Base-by-base conservation (phyloP, 2,888 invertebrate genomes). In the Zeuzera pyrina region DNA sequence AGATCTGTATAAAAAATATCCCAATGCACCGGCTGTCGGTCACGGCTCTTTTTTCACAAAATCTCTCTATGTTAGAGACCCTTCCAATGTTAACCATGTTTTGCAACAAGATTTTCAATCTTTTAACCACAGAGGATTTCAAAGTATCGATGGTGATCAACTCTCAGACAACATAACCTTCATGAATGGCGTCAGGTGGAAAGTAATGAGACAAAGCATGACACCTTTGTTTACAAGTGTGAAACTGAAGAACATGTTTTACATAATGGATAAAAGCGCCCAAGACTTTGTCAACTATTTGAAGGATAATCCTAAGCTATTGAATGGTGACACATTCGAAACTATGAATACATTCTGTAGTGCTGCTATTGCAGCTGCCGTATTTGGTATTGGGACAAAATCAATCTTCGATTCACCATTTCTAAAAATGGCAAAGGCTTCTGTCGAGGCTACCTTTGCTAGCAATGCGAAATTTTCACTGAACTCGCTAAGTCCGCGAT, bases 171-270 rank as follows among this genome's bases (percentile, higher is more conserved):
- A 63, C 29, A 36, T 70, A 2, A 40, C 69, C 2, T 44, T 69
- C 15, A 43, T 59, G 33, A 36, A 59, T 11, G 56, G 72, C 2
- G 56, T 55, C 7, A 52, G 58, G 36, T 79, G 77, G 81, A 67
- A 69, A 34, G 42, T 63, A 6, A 48, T 73, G 7, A 49, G 76
- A 8, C 69, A 72, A 21, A 72, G 60, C 31, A 41, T 81, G 36
- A 59, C 67, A 0, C 70, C 77, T 0, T 46, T 69, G 0, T 78
- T 79, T 36, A 72, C 73, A 0, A 47, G 57, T 0, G 44, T 52
- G 0, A 78, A 77, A 39, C 45, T 78, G 8, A 69, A 57, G 32
- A 72, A 65, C 19, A 69, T 79, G 69, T 74, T 61, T 37, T 62
- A 60, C 28, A 63, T 71, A 2, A 59, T 73, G 15, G 64, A 65